Percentiles rank a stretch among this genome's conserved stretches.
These are phyloP conservation scores for Danaus plexippus DNA, from an alignment of 1,140 invertebrate species.

Conservation along the genomic window DNA sequence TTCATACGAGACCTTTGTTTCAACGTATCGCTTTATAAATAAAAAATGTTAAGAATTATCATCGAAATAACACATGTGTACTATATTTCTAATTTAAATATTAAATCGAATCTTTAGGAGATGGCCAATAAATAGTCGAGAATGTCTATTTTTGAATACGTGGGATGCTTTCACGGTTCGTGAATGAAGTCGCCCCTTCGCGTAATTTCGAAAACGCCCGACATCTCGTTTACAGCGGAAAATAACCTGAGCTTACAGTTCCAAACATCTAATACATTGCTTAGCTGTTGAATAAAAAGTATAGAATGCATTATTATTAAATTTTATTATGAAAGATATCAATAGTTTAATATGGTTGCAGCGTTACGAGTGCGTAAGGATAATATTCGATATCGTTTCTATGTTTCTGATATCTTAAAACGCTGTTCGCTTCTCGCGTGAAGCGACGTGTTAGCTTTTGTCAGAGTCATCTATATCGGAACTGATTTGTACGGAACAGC, in stretches of 20 bases:
- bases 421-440: constrained; percentile 32
- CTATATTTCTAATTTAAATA: constrained; percentile 62
- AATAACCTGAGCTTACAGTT: too few relatives aligned
- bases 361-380: too few relatives aligned
- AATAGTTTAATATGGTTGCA: too few relatives aligned
- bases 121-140: constrained; percentile 62
- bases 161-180: constrained; percentile 63
- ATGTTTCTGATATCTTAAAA: not conserved
- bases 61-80: constrained; percentile 33
- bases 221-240: too few relatives aligned
- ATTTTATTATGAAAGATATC: too few relatives aligned
- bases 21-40: too few relatives aligned
- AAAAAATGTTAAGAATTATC: too few relatives aligned
- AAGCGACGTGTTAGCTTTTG: constrained; percentile 51
- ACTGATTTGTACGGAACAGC: constrained; percentile 70
- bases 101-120: constrained; percentile 59
- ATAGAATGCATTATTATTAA: too few relatives aligned
- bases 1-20: too few relatives aligned
- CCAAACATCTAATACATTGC: too few relatives aligned
- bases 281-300: too few relatives aligned
- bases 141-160: constrained; percentile 67
- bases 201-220: constrained; percentile 31
- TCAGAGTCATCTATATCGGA: constrained; percentile 67
- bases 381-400: too few relatives aligned
- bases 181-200: constrained; percentile 64